Percentiles rank a stretch among this genome's conserved stretches.
Conservation (phyloP, 2,113 vertebrate species). For the Carassius auratus region DNA sequence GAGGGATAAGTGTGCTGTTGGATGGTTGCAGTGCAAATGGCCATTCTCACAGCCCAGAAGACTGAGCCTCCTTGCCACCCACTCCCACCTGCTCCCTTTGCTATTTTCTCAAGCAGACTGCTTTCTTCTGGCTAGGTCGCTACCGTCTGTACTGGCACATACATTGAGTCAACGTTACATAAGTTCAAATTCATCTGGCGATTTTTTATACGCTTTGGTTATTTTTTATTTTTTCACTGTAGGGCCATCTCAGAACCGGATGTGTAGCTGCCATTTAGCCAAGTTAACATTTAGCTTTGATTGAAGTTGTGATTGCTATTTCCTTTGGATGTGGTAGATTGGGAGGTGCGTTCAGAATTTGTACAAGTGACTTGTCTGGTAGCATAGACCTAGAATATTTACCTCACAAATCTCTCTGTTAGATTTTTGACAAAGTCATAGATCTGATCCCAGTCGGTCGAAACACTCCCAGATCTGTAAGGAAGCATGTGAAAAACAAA, state of each 20-base stretch:
- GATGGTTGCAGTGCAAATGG: constrained; percentile 79
- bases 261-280: constrained; percentile 21
- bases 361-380: too few species aligned
- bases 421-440: constrained; percentile 89
- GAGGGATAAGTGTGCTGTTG: constrained; percentile 71
- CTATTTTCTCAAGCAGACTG: constrained; percentile 82
- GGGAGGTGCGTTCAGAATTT: background rate
- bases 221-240: background rate
- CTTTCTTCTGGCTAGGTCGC: constrained; percentile 78
- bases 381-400: constrained; percentile 39
- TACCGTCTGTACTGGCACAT: constrained; percentile 81
- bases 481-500: background rate
- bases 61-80: constrained; percentile 80
- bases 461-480: constrained; percentile 88
- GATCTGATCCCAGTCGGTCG: constrained; percentile 85
- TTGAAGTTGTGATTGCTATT: background rate
- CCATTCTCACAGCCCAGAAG: constrained; percentile 84
- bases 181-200: constrained; percentile 65
- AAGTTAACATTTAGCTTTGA: background rate
- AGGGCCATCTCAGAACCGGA: constrained; percentile 46
- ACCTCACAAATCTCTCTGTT: constrained; percentile 93
- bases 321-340: background rate
- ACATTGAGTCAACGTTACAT: constrained; percentile 74
- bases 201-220: constrained; percentile 40
- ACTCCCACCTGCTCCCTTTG: constrained; percentile 83